Evolutionary conservation across 2,888 invertebrate genomes (phyloP).

Genomic region (Metallyticus violacea): DNA sequence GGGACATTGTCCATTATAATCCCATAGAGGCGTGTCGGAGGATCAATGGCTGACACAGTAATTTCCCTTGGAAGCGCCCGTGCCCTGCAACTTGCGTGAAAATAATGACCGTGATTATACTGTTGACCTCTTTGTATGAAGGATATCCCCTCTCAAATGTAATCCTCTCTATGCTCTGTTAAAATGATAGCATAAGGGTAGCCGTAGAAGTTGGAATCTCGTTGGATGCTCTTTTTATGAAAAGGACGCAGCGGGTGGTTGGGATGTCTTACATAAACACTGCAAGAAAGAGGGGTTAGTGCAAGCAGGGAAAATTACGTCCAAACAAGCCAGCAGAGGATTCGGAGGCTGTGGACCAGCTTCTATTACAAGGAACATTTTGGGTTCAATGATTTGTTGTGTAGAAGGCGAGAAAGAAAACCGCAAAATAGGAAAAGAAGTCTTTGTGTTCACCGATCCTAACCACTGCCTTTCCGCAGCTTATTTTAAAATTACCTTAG

Average conservation of each 20-base stretch:
- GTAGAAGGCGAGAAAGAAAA: not conserved
- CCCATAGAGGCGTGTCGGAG: not conserved
- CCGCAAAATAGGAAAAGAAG: not conserved
- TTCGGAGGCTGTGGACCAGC: not conserved
- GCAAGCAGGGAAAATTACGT: not conserved
- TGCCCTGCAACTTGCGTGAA: too few relatives aligned
- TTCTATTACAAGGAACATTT: not conserved
- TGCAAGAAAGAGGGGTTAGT: not conserved
- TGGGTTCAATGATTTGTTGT: not conserved
- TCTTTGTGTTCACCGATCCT: too few relatives aligned
- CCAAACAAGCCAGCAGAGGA: not conserved
- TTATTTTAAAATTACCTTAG: not conserved
- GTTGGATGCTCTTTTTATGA: not conserved
- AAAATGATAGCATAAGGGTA: not conserved
- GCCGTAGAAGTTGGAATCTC: too few relatives aligned
- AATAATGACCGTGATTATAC: not conserved
- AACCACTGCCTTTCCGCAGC: not conserved
- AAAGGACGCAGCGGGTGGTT: not conserved
- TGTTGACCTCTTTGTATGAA: not conserved
- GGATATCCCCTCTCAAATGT: not conserved
- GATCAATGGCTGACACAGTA: too few relatives aligned
- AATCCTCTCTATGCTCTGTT: not conserved
- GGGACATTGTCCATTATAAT: not conserved
- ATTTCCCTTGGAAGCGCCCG: not conserved
- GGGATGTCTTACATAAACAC: not conserved